phyloP scores from a whole-genome alignment of 1,140 invertebrate species.

The Eriosoma lanigerum region DNA sequence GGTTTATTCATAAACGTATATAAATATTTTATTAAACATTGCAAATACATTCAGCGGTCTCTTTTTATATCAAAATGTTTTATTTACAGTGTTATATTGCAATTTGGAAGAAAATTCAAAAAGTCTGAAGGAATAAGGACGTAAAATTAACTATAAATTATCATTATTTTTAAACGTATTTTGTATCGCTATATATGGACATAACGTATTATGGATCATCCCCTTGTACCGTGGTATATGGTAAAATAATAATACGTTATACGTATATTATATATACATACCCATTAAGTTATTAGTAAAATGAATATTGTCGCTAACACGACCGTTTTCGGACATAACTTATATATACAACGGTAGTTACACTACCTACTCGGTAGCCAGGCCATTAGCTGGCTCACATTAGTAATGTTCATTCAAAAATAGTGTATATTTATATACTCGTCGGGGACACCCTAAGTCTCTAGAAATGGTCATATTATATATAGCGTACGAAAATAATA shows the following conservation, averaged over 20 bases:
- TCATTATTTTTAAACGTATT: conserved; percentile 19
- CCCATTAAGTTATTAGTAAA: conserved; percentile 39
- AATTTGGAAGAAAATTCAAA: not conserved
- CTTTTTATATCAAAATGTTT: too few species aligned
- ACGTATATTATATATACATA: not conserved
- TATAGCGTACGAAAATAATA: conserved; percentile 13
- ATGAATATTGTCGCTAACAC: conserved; percentile 20
- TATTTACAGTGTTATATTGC: too few species aligned
- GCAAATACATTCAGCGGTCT: too few species aligned
- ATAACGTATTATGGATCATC: conserved; percentile 18
- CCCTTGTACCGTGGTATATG: not conserved
- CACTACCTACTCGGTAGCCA: conserved; percentile 5
- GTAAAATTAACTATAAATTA: not conserved
- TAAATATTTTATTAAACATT: too few species aligned
- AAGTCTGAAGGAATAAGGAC: not conserved
- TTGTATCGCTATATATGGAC: not conserved
- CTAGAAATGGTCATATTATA: not conserved
- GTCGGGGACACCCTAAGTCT: not conserved
- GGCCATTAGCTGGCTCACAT: conserved; percentile 8
- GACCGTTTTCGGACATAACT: conserved; percentile 37
- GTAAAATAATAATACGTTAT: not conserved
- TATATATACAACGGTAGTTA: conserved; percentile 11
- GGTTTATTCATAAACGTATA: too few species aligned
- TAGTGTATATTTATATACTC: not conserved
- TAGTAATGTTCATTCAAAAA: conserved; percentile 32